These are phyloP conservation scores for Poecilia velifera DNA, from an alignment of 2,797 vertebrate species.

Conservation along the genomic window DNA sequence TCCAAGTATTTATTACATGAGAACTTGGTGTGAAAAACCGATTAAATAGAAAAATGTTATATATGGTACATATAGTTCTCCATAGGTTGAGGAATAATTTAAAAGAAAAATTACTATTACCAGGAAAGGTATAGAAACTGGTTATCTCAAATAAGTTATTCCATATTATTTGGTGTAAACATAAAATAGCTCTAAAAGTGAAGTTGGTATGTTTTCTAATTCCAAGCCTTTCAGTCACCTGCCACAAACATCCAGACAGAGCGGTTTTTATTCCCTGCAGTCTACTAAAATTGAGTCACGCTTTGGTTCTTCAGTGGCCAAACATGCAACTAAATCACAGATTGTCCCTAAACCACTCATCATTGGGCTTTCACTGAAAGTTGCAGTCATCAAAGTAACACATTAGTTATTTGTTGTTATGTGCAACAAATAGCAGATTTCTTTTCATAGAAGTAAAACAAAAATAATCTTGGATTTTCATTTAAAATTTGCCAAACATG, in stretches of 20 bases:
- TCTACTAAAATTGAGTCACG: neutral
- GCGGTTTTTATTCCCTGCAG: neutral
- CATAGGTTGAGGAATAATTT: neutral
- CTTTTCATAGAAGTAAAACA: neutral
- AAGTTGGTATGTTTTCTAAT: neutral
- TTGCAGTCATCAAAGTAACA: neutral
- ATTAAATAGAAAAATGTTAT: neutral
- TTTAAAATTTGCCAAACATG: neutral
- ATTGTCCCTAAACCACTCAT: neutral
- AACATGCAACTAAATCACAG: neutral
- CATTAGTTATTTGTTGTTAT: too few species aligned
- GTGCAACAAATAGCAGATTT: neutral
- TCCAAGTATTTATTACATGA: neutral
- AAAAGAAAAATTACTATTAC: neutral
- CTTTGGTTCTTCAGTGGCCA: neutral
- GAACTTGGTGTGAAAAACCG: neutral
- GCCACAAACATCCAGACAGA: conserved; percentile 1
- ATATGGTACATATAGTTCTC: neutral
- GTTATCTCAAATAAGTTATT: neutral
- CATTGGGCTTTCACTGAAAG: neutral
- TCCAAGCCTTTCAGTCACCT: neutral
- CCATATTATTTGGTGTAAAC: neutral
- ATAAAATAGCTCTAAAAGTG: neutral
- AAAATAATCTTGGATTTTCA: neutral
- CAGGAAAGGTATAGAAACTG: neutral